phyloP scores from a whole-genome alignment of 1,140 invertebrate species.

The Cherax destructor region DNA sequence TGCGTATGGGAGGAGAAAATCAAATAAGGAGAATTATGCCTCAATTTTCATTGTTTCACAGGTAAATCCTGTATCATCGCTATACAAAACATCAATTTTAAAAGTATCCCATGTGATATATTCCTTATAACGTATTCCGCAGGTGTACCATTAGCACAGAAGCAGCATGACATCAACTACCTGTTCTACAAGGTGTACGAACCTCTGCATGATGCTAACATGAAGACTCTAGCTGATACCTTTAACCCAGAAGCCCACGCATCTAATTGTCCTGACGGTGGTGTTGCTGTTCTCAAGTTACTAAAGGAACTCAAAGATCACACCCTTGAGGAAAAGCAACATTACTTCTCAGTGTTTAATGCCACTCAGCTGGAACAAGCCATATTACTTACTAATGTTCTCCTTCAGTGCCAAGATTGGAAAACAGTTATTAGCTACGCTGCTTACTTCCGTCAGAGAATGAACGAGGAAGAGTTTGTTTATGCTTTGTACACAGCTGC shows the following conservation, averaged over 20 bases:
- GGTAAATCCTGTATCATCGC: too few relatives aligned
- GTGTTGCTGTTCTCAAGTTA: conserved; percentile 7
- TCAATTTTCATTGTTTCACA: too few relatives aligned
- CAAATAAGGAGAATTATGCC: too few relatives aligned
- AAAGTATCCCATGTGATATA: too few relatives aligned
- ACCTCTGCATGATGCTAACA: conserved; percentile 2
- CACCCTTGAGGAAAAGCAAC: conserved; percentile 12
- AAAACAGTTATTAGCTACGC: conserved; percentile 19
- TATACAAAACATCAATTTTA: too few relatives aligned
- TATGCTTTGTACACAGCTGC: conserved; percentile 43
- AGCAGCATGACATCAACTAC: conserved; percentile 33
- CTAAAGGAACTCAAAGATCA: conserved; percentile 42
- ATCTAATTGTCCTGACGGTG: conserved; percentile 11
- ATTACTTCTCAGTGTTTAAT: conserved; percentile 43
- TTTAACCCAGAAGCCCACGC: neutral
- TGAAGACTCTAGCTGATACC: neutral
- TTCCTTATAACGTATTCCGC: too few relatives aligned
- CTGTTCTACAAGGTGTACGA: conserved; percentile 27
- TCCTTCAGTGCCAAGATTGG: conserved; percentile 44
- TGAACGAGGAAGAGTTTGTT: conserved; percentile 54
- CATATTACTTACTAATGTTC: conserved; percentile 34
- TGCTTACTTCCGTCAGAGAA: conserved; percentile 38
- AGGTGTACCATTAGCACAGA: conserved; percentile 18
- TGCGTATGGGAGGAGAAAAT: too few relatives aligned
- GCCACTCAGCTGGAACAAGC: conserved; percentile 15